phyloP scores from a whole-genome alignment of 1,140 invertebrate species.

The Trichoplusia ni region DNA sequence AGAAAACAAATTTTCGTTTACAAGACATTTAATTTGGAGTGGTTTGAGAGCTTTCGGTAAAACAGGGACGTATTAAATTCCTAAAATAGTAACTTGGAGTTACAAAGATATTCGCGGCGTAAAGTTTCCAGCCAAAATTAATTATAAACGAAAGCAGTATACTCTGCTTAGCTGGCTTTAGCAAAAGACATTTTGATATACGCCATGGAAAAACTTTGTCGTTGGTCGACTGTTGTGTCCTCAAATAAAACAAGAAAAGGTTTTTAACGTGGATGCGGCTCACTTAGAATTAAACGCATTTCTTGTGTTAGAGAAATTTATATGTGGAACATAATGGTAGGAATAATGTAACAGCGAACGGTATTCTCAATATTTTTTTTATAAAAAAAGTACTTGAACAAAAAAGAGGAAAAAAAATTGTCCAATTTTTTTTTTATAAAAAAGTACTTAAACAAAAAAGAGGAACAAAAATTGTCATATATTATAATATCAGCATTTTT shows the following conservation, averaged over 20 bases:
- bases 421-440: too few species aligned
- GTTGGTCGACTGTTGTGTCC: slow-evolving; percentile 23
- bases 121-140: slow-evolving; percentile 42
- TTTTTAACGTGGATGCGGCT: slow-evolving; percentile 7
- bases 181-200: slow-evolving; percentile 47
- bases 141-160: slow-evolving; percentile 38
- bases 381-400: too few species aligned
- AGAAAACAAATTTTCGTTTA: slow-evolving; percentile 5
- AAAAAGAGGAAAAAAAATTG: too few species aligned
- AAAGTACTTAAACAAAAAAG: too few species aligned
- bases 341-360: too few species aligned
- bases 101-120: slow-evolving; percentile 31
- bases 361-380: too few species aligned
- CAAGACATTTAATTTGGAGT: slow-evolving; percentile 13
- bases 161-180: slow-evolving; percentile 40
- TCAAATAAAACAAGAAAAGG: slow-evolving; percentile 33
- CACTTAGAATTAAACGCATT: slow-evolving; percentile 1
- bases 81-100: slow-evolving; percentile 30
- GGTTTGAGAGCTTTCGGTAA: background rate
- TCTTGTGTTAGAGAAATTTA: background rate
- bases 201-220: slow-evolving; percentile 39
- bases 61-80: slow-evolving; percentile 29
- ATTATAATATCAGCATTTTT: too few species aligned
- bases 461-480: too few species aligned
- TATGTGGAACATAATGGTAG: too few species aligned